phyloP scores from a whole-genome alignment of 2,797 vertebrate genomes.

The Vultur gryphus region DNA sequence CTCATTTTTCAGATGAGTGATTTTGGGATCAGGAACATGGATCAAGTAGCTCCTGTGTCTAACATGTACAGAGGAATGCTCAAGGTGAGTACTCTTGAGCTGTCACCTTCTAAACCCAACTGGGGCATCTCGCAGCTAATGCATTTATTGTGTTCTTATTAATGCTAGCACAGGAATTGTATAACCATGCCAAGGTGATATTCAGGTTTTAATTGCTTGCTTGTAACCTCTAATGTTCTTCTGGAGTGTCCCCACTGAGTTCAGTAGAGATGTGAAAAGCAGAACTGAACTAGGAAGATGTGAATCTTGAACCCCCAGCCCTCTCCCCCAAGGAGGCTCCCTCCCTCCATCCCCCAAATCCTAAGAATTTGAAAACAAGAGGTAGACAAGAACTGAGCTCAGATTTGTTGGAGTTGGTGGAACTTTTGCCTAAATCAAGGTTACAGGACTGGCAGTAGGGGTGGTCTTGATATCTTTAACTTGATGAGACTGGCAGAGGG shows the following conservation, averaged over 20 bases:
- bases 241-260: background rate
- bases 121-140: background rate
- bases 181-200: background rate
- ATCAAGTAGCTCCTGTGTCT: conserved; percentile 82
- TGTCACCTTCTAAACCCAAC: background rate
- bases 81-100: conserved; percentile 74
- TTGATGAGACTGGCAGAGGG: background rate
- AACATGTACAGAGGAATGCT: conserved; percentile 75
- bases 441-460: background rate
- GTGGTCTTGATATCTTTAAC: background rate
- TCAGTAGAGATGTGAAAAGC: background rate
- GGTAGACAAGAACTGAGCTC: background rate
- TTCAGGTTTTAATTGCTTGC: background rate
- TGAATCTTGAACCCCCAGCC: background rate
- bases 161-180: background rate
- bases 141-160: background rate
- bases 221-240: background rate
- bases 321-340: background rate
- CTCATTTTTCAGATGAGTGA: conserved; percentile 78
- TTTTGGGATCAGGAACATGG: conserved; percentile 80
- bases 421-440: background rate
- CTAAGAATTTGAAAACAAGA: background rate
- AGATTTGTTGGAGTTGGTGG: background rate
- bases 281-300: background rate
- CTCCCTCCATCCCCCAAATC: background rate